Evolutionary conservation across 1,140 invertebrate genomes (phyloP).

Genomic region (Tetramorium simillimum): DNA sequence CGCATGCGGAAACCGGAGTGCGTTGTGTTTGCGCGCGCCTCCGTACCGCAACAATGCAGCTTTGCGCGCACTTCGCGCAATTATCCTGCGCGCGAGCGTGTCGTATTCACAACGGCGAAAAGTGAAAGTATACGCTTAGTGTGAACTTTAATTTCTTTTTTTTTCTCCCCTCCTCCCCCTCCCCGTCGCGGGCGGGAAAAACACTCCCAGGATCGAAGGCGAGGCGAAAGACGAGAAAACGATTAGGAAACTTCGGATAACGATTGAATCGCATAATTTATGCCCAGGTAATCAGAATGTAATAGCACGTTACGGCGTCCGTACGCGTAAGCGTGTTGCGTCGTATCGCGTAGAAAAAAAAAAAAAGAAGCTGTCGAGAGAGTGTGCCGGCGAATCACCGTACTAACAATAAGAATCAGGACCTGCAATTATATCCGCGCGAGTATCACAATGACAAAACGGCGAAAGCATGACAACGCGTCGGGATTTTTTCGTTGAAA

Average conservation of each 20-base stretch:
- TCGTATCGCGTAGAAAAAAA: background rate
- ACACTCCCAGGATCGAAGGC: conserved; percentile 10
- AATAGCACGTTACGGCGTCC: conserved; percentile 9
- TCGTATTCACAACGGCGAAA: conserved; percentile 53
- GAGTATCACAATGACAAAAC: conserved; percentile 16
- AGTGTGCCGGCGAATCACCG: background rate
- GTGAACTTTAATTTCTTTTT: conserved; percentile 56
- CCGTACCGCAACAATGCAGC: conserved; percentile 30
- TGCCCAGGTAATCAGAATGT: conserved; percentile 18
- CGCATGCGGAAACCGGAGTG: conserved; percentile 32
- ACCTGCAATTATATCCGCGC: conserved; percentile 1
- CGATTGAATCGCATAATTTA: conserved; percentile 28
- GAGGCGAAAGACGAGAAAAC: background rate
- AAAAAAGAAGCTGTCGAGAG: background rate
- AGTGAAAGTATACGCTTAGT: conserved; percentile 47
- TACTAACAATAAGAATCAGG: conserved; percentile 1
- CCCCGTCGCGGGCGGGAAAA: background rate
- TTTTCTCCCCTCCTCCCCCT: too few relatives aligned
- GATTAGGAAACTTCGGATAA: conserved; percentile 34
- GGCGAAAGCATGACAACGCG: background rate
- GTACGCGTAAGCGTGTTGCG: conserved; percentile 13
- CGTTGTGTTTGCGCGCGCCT: background rate
- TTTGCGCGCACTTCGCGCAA: conserved; percentile 40
- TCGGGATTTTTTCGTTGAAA: background rate
- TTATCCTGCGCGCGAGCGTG: conserved; percentile 52